phyloP scores from a whole-genome alignment of 64 coral and sea anemone genomes.

The Astreopora myriophthalma region DNA sequence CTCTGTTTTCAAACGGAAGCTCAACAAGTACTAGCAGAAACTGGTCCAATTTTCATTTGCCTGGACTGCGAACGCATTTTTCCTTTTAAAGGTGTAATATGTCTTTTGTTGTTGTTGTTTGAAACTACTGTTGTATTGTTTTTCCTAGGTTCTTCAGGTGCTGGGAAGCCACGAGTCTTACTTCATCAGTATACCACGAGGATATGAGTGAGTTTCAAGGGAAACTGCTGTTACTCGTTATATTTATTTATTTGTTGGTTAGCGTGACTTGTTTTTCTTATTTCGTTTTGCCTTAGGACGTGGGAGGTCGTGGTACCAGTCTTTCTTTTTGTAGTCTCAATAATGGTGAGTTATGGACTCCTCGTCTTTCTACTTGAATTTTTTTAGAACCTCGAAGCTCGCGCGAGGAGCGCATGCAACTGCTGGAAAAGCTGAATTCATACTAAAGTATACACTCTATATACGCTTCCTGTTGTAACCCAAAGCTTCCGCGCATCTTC shows the following conservation, averaged over 20 bases:
- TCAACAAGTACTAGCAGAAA: no score
- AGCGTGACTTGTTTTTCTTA: background rate
- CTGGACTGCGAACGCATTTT: no score
- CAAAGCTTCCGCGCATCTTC: no score
- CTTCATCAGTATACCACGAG: constrained; percentile 57
- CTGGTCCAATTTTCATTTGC: no score
- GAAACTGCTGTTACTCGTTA: background rate
- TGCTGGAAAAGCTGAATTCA: no score
- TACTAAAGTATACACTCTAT: no score
- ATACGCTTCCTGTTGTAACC: no score
- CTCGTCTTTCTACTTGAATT: background rate
- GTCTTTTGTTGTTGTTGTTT: background rate
- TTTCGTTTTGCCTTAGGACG: constrained; percentile 20
- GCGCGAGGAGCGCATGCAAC: no score
- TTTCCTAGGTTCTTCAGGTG: constrained; percentile 66
- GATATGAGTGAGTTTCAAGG: constrained; percentile 59
- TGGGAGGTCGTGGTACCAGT: constrained; percentile 51
- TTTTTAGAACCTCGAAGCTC: no score
- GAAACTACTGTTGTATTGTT: background rate
- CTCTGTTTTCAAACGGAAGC: no score
- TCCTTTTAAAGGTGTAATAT: no score
- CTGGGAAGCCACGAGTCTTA: constrained; percentile 72
- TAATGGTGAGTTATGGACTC: constrained; percentile 42
- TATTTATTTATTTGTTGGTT: background rate
- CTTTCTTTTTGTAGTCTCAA: constrained; percentile 38